phyloP scores from a whole-genome alignment of 2,888 invertebrate genomes.

The Xestia c-nigrum region DNA sequence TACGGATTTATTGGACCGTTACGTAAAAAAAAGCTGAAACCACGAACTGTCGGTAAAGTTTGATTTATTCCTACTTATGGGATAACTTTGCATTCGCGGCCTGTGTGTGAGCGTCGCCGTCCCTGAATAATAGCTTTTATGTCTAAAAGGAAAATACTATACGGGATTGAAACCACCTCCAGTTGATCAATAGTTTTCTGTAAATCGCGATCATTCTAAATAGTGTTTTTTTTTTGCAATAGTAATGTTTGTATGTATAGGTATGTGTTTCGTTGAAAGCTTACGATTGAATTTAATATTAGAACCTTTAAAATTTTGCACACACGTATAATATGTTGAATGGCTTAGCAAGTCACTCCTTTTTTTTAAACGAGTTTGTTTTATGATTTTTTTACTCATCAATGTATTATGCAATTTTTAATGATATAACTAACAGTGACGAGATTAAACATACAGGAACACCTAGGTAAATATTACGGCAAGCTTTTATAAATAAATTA shows the following conservation, averaged over 20 bases:
- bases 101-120: constrained; percentile 30
- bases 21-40: constrained; percentile 43
- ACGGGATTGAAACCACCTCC: constrained; percentile 6
- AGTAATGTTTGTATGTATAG: no score
- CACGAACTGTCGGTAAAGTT: constrained; percentile 49
- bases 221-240: not conserved
- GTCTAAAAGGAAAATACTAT: constrained; percentile 27
- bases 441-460: not conserved
- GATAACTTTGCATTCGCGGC: constrained; percentile 47
- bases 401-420: not conserved
- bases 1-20: constrained; percentile 38
- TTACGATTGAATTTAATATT: not conserved
- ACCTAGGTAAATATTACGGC: not conserved
- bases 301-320: no score
- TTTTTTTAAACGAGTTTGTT: no score
- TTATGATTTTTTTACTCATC: not conserved
- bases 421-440: not conserved
- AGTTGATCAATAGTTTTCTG: not conserved
- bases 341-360: no score
- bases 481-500: not conserved
- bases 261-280: not conserved
- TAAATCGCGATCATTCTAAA: not conserved
- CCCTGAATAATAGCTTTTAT: constrained; percentile 22
- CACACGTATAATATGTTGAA: no score
- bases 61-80: constrained; percentile 58